Percentiles rank a stretch among this genome's conserved stretches.
phyloP scores from a whole-genome alignment of 2,888 invertebrate species.

The Galeopsomyia nigrocyanea region DNA sequence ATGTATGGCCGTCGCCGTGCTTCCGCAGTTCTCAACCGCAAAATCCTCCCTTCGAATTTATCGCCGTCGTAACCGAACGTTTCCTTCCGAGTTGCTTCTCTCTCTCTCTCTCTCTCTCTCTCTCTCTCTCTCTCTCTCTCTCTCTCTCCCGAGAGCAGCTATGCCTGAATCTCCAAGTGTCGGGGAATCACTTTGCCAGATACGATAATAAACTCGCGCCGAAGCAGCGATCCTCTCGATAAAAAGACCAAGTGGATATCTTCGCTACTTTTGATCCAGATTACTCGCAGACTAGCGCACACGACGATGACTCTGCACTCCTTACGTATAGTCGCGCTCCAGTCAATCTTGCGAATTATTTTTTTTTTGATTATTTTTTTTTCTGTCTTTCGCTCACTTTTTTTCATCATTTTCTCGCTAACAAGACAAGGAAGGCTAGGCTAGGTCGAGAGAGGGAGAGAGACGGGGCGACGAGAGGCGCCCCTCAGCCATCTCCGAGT shows the following conservation, averaged over 20 bases:
- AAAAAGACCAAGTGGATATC: too few species aligned
- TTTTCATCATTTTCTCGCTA: not conserved
- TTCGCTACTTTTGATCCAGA: too few species aligned
- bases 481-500: not conserved
- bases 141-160: conserved; percentile 19
- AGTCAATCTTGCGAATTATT: too few species aligned
- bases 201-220: conserved; percentile 40
- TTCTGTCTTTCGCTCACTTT: too few species aligned
- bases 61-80: conserved; percentile 58
- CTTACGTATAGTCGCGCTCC: too few species aligned
- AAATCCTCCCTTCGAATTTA: conserved; percentile 65
- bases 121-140: conserved; percentile 62
- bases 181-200: conserved; percentile 40
- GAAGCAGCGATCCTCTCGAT: not conserved
- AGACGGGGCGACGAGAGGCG: not conserved
- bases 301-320: too few species aligned
- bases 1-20: conserved; percentile 54
- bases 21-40: conserved; percentile 66
- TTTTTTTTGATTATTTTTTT: too few species aligned
- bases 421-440: conserved; percentile 19
- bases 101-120: too few species aligned
- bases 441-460: conserved; percentile 10
- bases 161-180: conserved; percentile 30
- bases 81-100: conserved; percentile 64
- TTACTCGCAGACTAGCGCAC: too few species aligned